Evolutionary conservation across 2,113 vertebrate genomes (phyloP).

Genomic region (Spermophilus dauricus): DNA sequence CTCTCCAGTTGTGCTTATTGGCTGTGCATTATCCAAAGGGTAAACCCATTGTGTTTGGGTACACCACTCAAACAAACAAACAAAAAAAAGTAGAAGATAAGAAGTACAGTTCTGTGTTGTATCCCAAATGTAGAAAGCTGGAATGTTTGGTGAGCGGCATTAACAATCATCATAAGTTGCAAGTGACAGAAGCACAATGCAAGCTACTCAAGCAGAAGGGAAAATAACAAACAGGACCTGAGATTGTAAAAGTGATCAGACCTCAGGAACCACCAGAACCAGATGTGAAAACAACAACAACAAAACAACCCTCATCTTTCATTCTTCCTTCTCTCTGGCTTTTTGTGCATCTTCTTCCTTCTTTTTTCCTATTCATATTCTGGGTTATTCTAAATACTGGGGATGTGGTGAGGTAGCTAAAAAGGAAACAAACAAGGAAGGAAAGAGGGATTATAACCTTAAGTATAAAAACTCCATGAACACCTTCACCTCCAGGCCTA

Average conservation of each 20-base stretch:
- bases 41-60: not conserved
- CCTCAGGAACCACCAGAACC: not conserved
- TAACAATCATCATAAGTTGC: not conserved
- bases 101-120: not conserved
- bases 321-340: no score
- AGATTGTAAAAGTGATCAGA: not conserved
- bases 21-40: not conserved
- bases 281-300: not conserved
- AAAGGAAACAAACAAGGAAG: no score
- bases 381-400: no score
- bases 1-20: not conserved
- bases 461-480: no score
- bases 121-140: not conserved
- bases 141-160: not conserved
- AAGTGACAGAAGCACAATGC: not conserved
- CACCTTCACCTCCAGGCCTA: no score
- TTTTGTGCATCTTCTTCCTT: not conserved
- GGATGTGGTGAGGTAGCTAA: no score
- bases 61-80: not conserved
- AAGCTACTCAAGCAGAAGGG: no score
- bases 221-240: no score
- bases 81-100: no score
- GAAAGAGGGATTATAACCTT: no score
- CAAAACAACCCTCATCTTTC: not conserved
- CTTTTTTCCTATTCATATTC: not conserved